Conservation (phyloP, 2,113 vertebrate species). For the Scophthalmus maximus region DNA sequence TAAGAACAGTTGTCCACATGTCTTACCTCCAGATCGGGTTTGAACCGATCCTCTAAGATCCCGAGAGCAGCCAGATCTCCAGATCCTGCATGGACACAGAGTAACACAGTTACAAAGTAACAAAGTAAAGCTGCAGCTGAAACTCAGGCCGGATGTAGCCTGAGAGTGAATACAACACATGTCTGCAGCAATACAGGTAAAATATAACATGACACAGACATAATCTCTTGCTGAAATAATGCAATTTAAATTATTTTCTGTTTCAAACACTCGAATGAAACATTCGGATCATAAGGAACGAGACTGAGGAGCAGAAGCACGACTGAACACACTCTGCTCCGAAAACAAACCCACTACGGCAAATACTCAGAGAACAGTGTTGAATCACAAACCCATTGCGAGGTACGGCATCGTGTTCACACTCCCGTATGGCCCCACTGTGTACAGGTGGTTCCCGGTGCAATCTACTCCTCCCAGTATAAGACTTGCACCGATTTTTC, state of each 20-base stretch:
- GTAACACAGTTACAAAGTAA: fast-evolving
- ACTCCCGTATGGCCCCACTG: constrained; percentile 84
- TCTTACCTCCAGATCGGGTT: constrained; percentile 83
- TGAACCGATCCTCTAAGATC: constrained; percentile 87
- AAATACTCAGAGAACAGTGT: neutral
- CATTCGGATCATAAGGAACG: too few relatives aligned
- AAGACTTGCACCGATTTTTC: constrained; percentile 85
- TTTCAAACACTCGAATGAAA: too few relatives aligned
- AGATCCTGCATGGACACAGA: constrained; percentile 79
- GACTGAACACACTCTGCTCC: too few relatives aligned
- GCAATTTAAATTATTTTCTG: too few relatives aligned
- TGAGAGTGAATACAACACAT: too few relatives aligned
- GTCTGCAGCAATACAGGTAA: too few relatives aligned
- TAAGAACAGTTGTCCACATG: neutral
- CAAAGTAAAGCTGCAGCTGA: too few relatives aligned
- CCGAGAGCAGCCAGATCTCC: constrained; percentile 85
- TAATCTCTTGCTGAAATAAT: too few relatives aligned
- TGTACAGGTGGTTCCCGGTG: constrained; percentile 84
- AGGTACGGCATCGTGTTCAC: constrained; percentile 80
- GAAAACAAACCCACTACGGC: too few relatives aligned
- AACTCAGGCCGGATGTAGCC: too few relatives aligned
- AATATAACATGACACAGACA: too few relatives aligned
- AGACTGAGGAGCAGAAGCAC: too few relatives aligned
- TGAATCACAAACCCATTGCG: constrained; percentile 81
- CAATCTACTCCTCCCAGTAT: constrained; percentile 87